phyloP scores from a whole-genome alignment of 2,113 vertebrate species.

The Argyrosomus japonicus region DNA sequence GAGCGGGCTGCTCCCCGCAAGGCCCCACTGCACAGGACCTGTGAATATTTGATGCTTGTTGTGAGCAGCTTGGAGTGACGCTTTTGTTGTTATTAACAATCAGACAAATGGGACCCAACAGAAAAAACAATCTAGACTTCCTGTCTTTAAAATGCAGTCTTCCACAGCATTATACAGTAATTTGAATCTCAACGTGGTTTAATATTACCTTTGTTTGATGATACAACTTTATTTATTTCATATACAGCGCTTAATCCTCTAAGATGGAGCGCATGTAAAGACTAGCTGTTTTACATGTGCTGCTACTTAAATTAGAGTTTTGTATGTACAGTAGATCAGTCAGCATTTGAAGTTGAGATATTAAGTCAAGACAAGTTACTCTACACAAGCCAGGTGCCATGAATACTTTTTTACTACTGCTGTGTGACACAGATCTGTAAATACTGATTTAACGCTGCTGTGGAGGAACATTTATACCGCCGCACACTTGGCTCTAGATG shows the following conservation, averaged over 20 bases:
- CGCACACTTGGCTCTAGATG: background rate
- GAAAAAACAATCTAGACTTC: background rate
- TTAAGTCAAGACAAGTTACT: background rate
- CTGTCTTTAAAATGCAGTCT: background rate
- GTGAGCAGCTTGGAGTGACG: conserved; percentile 39
- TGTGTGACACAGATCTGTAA: conserved; percentile 15
- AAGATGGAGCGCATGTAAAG: too few relatives aligned
- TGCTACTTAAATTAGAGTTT: background rate
- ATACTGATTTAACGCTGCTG: conserved; percentile 14
- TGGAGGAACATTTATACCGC: background rate
- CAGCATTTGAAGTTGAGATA: background rate
- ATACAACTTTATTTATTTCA: too few relatives aligned
- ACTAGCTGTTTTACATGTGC: background rate
- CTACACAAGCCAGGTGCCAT: background rate
- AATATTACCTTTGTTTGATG: too few relatives aligned
- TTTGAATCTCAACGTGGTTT: too few relatives aligned
- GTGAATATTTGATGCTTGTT: conserved; percentile 68
- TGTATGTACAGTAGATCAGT: conserved; percentile 1
- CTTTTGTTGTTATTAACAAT: conserved; percentile 40
- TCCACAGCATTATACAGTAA: background rate
- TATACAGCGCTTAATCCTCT: too few relatives aligned
- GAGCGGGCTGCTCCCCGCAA: background rate
- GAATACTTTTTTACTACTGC: conserved; percentile 10
- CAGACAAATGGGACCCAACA: conserved; percentile 24
- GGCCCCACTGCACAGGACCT: conserved; percentile 28